Percentiles rank a stretch among this genome's conserved stretches.
These are phyloP conservation scores for Drosophila fungiperda DNA, from an alignment of 2,888 invertebrate genomes.

Conservation along the genomic window DNA sequence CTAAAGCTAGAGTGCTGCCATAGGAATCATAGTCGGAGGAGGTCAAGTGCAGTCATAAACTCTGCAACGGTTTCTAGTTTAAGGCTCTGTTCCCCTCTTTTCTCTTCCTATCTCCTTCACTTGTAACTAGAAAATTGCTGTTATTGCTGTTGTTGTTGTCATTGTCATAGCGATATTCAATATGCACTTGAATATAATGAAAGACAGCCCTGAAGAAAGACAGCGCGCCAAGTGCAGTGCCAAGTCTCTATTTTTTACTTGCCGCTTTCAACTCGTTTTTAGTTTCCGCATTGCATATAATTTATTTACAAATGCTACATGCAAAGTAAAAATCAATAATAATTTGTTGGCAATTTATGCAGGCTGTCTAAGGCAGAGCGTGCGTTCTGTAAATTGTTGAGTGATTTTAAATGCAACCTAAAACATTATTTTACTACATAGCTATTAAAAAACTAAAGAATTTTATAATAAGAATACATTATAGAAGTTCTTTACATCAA, in stretches of 20 bases:
- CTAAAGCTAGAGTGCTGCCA: slow-evolving; percentile 2
- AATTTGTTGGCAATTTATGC: slow-evolving; percentile 56
- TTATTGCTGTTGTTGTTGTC: slow-evolving; percentile 5
- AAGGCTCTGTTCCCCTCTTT: neutral
- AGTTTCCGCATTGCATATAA: slow-evolving; percentile 22
- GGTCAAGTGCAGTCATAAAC: slow-evolving; percentile 59
- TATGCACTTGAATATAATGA: slow-evolving; percentile 21
- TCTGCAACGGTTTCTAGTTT: slow-evolving; percentile 28
- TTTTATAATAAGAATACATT: neutral
- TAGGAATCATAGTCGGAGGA: slow-evolving; percentile 37
- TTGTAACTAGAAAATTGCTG: neutral
- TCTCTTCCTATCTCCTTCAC: neutral
- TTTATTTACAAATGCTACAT: slow-evolving; percentile 28
- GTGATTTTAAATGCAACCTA: slow-evolving; percentile 30
- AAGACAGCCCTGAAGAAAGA: slow-evolving; percentile 11
- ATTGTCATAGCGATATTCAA: slow-evolving; percentile 44
- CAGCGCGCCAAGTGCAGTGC: slow-evolving; percentile 20
- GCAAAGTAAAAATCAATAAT: slow-evolving; percentile 62
- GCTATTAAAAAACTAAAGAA: neutral
- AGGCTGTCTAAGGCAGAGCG: slow-evolving; percentile 6
- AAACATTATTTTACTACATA: neutral
- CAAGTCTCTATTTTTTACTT: slow-evolving; percentile 6
- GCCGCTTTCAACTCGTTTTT: neutral
- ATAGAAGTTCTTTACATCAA: neutral
- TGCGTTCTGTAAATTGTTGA: slow-evolving; percentile 5